Conservation (phyloP, 2,888 invertebrate genomes). For the Agelastica alni region DNA sequence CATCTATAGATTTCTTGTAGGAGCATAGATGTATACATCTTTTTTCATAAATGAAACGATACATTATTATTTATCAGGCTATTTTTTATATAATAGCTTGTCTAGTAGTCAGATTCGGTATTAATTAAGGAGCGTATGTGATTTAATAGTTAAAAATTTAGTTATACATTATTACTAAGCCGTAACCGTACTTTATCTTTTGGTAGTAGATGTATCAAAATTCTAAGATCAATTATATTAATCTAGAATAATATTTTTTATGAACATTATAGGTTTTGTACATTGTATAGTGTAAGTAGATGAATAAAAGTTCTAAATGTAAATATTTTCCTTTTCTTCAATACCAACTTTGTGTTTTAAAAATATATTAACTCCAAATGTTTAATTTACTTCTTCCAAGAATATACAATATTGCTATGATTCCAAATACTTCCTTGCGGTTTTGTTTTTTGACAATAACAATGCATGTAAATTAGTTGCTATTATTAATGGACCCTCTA, state of each 20-base stretch:
- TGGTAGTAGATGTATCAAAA: constrained; percentile 37
- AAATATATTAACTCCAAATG: too few species aligned
- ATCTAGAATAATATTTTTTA: constrained; percentile 54
- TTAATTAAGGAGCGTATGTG: constrained; percentile 41
- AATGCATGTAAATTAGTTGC: too few species aligned
- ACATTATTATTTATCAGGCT: constrained; percentile 23
- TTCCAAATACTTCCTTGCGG: too few species aligned
- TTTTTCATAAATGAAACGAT: not conserved
- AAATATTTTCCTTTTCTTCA: not conserved
- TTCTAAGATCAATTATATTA: constrained; percentile 39
- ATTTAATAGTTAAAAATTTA: constrained; percentile 36
- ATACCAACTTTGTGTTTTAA: not conserved
- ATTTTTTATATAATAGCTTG: constrained; percentile 20
- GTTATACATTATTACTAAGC: constrained; percentile 27
- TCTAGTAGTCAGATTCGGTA: constrained; percentile 37
- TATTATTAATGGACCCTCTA: too few species aligned
- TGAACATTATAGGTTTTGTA: constrained; percentile 56
- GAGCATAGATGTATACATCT: too few species aligned
- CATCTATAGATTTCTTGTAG: too few species aligned
- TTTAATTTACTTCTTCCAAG: too few species aligned
- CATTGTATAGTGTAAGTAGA: constrained; percentile 54
- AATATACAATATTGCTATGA: too few species aligned
- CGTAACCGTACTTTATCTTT: constrained; percentile 35
- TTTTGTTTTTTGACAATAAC: too few species aligned
- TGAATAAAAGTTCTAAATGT: constrained; percentile 26